phyloP scores from a whole-genome alignment of 2,888 invertebrate genomes.

The Acanthococcus lagerstroemiae region DNA sequence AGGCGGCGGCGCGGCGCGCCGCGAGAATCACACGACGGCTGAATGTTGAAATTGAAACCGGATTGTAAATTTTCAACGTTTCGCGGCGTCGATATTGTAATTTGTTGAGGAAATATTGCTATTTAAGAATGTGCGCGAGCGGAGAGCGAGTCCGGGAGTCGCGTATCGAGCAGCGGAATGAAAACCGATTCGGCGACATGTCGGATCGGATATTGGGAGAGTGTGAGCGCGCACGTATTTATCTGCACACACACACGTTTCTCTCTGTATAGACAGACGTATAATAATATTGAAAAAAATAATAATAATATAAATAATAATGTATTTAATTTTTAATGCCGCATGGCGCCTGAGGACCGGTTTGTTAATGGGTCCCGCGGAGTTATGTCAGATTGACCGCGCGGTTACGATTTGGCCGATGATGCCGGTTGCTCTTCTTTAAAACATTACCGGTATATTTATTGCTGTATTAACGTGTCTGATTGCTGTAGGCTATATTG shows the following conservation, averaged over 20 bases:
- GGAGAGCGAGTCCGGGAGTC: neutral
- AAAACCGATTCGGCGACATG: neutral
- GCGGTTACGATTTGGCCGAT: conserved; percentile 1
- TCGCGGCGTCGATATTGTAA: too few relatives aligned
- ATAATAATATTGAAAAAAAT: too few relatives aligned
- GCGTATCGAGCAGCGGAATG: neutral
- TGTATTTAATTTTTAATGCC: conserved; percentile 10
- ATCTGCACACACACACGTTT: neutral
- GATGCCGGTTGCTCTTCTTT: conserved; percentile 13
- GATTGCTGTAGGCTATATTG: too few relatives aligned
- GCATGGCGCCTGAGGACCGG: conserved; percentile 25
- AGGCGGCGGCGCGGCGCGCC: too few relatives aligned
- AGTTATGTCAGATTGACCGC: conserved; percentile 8
- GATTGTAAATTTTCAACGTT: neutral
- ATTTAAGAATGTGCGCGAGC: neutral
- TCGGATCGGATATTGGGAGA: too few relatives aligned
- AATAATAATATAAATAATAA: too few relatives aligned
- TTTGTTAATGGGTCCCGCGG: conserved; percentile 18
- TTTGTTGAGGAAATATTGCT: neutral
- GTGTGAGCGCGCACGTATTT: neutral
- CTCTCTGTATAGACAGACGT: too few relatives aligned
- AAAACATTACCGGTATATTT: conserved; percentile 4
- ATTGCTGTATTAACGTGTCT: too few relatives aligned
- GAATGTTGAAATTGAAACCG: neutral
- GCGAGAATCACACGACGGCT: too few relatives aligned